Percentiles rank a stretch among this genome's conserved stretches.
Conservation (phyloP, 2,113 vertebrate species). For the Brachyistius frenatus region DNA sequence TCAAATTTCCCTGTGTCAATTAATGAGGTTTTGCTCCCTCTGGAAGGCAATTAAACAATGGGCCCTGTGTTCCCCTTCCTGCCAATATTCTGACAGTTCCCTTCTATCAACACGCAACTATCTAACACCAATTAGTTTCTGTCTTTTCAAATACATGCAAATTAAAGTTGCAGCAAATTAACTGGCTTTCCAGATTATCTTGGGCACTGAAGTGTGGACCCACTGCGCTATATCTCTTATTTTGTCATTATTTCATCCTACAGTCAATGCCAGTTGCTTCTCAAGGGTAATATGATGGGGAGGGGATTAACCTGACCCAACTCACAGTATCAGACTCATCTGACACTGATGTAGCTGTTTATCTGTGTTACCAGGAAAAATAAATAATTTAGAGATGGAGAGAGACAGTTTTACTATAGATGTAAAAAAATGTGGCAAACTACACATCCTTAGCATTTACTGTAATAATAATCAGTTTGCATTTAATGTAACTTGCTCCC, state of each 20-base stretch:
- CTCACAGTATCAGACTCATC: slow-evolving; percentile 52
- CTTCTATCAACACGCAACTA: slow-evolving; percentile 67
- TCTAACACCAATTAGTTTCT: slow-evolving; percentile 78
- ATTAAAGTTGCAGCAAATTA: slow-evolving; percentile 78
- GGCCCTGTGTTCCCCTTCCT: slow-evolving; percentile 48
- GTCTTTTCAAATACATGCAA: slow-evolving; percentile 76
- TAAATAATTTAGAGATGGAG: slow-evolving; percentile 10
- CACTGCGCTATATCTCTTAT: slow-evolving; percentile 55
- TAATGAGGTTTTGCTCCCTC: slow-evolving; percentile 63
- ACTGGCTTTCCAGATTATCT: slow-evolving; percentile 67
- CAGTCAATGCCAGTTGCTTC: slow-evolving; percentile 51
- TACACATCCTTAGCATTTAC: background rate
- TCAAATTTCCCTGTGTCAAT: slow-evolving; percentile 38
- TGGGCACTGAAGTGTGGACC: slow-evolving; percentile 59
- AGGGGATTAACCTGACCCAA: slow-evolving; percentile 60
- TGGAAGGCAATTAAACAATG: slow-evolving; percentile 72
- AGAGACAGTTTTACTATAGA: background rate
- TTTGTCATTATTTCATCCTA: slow-evolving; percentile 65
- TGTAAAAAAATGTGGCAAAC: slow-evolving; percentile 22
- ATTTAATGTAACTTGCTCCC: slow-evolving; percentile 59
- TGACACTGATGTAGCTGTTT: slow-evolving; percentile 59
- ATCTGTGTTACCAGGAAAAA: slow-evolving; percentile 37
- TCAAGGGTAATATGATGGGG: slow-evolving; percentile 59
- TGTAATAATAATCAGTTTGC: slow-evolving; percentile 49
- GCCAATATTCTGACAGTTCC: slow-evolving; percentile 61